Base-by-base conservation (phyloP, 2,797 vertebrate species). In the Spea hammondii region DNA sequence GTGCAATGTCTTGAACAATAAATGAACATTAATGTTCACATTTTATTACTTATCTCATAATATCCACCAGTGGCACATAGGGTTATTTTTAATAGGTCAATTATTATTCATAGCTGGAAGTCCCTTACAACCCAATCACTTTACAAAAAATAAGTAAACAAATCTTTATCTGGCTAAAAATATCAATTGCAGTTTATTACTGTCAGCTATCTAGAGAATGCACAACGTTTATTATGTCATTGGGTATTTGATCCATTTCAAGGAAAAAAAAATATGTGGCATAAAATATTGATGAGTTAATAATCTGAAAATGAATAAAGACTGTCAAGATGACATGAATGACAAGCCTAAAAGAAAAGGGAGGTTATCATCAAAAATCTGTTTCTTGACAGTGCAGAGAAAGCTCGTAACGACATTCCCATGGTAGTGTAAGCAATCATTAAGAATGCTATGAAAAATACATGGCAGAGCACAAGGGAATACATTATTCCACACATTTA, bases 281-380 rank as follows among this genome's bases (percentile, higher is more conserved):
- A 68, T 53, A 62, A 17, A 68, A 60, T 50, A 62, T 50, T 68
- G 32, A 69, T 54, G 8, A 68, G 48, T 69, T 50, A 14, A 47
- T 11, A 45, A 60, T 74, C 45, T 53, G 17, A 53, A 69, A 69
- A 53, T 74, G 72, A 74, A 79, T 53, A 69, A 47, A 49, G 49
- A 11, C 32, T 74, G 65, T 69, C 71, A 79, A 74, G 50, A 66
- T 79, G 78, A 73, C 65, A 68, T 68, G 70, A 48, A 67, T 74
- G 77, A 70, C 65, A 74, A 60, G 70, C 78, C 17, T 64, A 13
- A 79, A 79, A 70, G 78, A 74, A 79, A 13, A 64, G 65, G 48
- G 64, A 66, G 54, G 65, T 79, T 72, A 72, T 70, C 65, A 64
- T 53, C 65, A 70, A 74, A 74, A 79, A 72, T 73, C 70, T 68